These are phyloP conservation scores for Macroglossus sobrinus DNA, from an alignment of 2,113 vertebrate species.

Conservation along the genomic window DNA sequence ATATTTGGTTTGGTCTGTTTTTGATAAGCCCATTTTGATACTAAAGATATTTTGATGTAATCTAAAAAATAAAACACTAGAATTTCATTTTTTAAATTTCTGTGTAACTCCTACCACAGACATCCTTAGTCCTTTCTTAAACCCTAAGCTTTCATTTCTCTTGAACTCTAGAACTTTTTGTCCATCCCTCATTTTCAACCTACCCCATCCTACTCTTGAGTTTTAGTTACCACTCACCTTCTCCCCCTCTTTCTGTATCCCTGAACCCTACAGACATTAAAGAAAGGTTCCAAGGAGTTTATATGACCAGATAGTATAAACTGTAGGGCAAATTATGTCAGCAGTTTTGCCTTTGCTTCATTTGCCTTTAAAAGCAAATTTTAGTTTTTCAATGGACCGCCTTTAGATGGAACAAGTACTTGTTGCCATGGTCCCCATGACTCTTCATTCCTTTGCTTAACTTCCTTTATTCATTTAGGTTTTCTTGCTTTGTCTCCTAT, in stretches of 20 bases:
- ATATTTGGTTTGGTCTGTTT: not conserved
- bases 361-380: not conserved
- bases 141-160: not conserved
- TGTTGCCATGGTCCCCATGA: not conserved
- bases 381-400: not conserved
- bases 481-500: not conserved
- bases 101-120: not conserved
- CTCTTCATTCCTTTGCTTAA: not conserved
- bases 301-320: not conserved
- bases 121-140: not conserved
- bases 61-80: not conserved
- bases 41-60: not conserved
- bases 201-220: not conserved
- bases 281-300: not conserved
- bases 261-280: not conserved
- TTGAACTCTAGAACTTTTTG: not conserved
- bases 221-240: not conserved
- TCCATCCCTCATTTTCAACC: not conserved
- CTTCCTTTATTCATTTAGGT: not conserved
- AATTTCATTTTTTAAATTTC: not conserved
- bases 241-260: not conserved
- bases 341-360: not conserved
- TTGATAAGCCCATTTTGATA: not conserved
- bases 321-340: not conserved
- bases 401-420: not conserved